phyloP scores from a whole-genome alignment of 2,888 invertebrate genomes.

The Latrodectus hesperus region DNA sequence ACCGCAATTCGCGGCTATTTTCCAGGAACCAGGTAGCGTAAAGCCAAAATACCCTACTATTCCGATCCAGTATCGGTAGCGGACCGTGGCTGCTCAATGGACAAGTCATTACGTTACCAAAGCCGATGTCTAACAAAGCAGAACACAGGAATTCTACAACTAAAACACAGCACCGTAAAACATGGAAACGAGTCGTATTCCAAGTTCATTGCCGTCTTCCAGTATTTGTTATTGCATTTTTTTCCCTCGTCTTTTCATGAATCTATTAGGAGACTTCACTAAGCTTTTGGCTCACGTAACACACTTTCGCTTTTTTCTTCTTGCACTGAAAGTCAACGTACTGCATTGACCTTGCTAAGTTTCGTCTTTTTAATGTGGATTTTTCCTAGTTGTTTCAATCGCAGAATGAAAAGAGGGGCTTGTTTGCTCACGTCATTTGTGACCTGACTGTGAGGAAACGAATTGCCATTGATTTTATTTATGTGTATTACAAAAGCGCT shows the following conservation, averaged over 20 bases:
- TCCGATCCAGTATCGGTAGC: slow-evolving; percentile 43
- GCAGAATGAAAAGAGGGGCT: slow-evolving; percentile 42
- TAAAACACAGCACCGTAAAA: slow-evolving; percentile 43
- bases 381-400: slow-evolving; percentile 16
- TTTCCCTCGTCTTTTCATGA: not conserved
- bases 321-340: slow-evolving; percentile 34
- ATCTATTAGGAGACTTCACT: slow-evolving; percentile 21
- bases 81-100: slow-evolving; percentile 40
- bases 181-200: slow-evolving; percentile 35
- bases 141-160: slow-evolving; percentile 23
- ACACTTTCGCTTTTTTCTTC: slow-evolving; percentile 58
- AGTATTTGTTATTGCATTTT: slow-evolving; percentile 10
- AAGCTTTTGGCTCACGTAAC: slow-evolving; percentile 62
- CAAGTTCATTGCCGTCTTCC: slow-evolving; percentile 43
- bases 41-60: slow-evolving; percentile 25
- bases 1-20: slow-evolving; percentile 1
- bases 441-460: slow-evolving; percentile 51
- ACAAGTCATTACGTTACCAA: slow-evolving; percentile 54
- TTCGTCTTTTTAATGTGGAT: slow-evolving; percentile 2
- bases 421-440: slow-evolving; percentile 49
- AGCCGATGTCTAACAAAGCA: slow-evolving; percentile 47
- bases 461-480: slow-evolving; percentile 37
- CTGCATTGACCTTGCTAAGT: slow-evolving; percentile 56
- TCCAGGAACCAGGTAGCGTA: slow-evolving; percentile 48
- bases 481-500: slow-evolving; percentile 26